phyloP scores from a whole-genome alignment of 2,888 invertebrate genomes.

The Orthosia cruda region DNA sequence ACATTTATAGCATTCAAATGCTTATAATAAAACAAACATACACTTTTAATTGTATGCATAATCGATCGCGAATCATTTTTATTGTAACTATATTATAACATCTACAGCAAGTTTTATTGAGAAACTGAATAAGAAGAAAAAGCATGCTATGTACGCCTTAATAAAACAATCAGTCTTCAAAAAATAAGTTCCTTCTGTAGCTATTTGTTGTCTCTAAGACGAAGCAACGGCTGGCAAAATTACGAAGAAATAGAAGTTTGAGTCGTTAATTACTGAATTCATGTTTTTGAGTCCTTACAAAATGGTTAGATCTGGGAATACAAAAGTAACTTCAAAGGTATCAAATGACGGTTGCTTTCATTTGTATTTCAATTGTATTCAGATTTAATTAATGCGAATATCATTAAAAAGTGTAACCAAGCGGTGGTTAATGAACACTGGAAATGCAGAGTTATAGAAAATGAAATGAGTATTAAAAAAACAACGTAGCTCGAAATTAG shows the following conservation, averaged over 20 bases:
- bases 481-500: neutral
- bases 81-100: conserved; percentile 47
- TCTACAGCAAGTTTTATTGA: conserved; percentile 8
- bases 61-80: conserved; percentile 77
- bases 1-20: conserved; percentile 30
- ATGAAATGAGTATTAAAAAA: neutral
- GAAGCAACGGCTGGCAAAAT: conserved; percentile 13
- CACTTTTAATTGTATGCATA: conserved; percentile 73
- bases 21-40: conserved; percentile 49
- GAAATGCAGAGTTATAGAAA: neutral
- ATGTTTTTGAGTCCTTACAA: neutral
- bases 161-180: conserved; percentile 72
- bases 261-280: neutral
- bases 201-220: conserved; percentile 11
- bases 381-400: neutral
- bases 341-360: neutral
- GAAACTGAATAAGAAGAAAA: conserved; percentile 36
- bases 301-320: neutral
- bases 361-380: too few species aligned
- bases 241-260: neutral
- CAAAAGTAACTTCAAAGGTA: neutral
- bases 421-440: neutral
- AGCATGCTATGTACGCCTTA: conserved; percentile 26
- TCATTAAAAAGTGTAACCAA: neutral
- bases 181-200: conserved; percentile 57